phyloP scores from a whole-genome alignment of 2,797 vertebrate genomes.

The Hypotaenidia okinawae region DNA sequence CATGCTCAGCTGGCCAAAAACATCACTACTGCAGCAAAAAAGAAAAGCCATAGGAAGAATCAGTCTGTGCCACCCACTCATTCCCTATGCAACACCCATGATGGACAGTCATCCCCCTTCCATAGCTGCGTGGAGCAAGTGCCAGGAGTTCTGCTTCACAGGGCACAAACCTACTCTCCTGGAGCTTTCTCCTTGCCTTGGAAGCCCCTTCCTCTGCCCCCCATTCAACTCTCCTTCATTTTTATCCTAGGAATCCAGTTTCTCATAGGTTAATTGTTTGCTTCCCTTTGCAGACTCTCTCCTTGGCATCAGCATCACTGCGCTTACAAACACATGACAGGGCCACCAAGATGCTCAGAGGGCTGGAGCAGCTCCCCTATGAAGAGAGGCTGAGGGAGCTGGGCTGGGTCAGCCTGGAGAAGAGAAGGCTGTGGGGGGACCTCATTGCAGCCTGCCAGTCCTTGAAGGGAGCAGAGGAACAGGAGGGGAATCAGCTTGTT shows the following conservation, averaged over 20 bases:
- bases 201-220: neutral
- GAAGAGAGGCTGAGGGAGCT: no score
- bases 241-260: neutral
- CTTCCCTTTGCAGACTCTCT: neutral
- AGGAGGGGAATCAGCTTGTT: no score
- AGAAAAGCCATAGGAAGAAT: neutral
- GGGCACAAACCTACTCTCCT: neutral
- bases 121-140: neutral
- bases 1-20: neutral
- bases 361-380: no score
- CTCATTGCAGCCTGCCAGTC: no score
- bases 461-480: no score
- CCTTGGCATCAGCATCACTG: neutral
- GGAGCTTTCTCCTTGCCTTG: neutral
- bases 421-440: no score
- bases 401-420: no score
- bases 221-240: neutral
- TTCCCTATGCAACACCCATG: neutral
- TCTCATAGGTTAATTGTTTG: neutral
- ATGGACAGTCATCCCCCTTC: neutral
- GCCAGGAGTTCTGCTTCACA: neutral
- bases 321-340: fast-evolving
- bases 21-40: fast-evolving
- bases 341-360: no score
- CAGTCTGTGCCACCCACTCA: neutral